Conservation (phyloP, 2,113 vertebrate genomes). For the Rhombomys opimus region DNA sequence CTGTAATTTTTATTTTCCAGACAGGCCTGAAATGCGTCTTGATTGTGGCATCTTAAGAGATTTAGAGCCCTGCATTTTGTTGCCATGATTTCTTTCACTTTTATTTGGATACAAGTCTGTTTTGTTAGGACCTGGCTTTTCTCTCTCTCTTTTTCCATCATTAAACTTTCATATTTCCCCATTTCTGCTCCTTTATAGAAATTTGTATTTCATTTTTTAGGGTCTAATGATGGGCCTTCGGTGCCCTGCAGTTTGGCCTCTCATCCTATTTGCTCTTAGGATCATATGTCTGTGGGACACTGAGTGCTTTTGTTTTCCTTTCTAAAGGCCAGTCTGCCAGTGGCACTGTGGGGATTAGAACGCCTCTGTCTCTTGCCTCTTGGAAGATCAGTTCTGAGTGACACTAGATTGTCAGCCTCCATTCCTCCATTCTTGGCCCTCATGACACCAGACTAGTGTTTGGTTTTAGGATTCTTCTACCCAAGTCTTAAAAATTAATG, state of each 20-base stretch:
- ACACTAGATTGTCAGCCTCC: no score
- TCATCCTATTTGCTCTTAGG: conserved; percentile 40
- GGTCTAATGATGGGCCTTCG: not conserved
- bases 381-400: not conserved
- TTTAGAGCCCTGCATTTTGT: conserved; percentile 30
- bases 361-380: not conserved
- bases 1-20: conserved; percentile 61
- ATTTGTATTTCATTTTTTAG: conserved; percentile 40
- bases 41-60: conserved; percentile 45
- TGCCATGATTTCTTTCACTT: conserved; percentile 4
- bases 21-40: conserved; percentile 64
- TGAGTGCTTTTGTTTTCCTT: not conserved
- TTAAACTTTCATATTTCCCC: conserved; percentile 49
- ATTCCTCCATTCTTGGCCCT: not conserved
- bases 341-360: not conserved
- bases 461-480: conserved; percentile 8
- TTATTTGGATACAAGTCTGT: conserved; percentile 41
- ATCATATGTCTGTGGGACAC: not conserved
- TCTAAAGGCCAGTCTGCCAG: not conserved
- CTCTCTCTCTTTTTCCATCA: not conserved
- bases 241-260: conserved; percentile 68
- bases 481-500: not conserved
- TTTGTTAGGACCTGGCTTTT: conserved; percentile 58
- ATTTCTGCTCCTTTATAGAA: conserved; percentile 34
- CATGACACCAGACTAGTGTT: accelerated